These are phyloP conservation scores for Oligia latruncula DNA, from an alignment of 2,888 invertebrate genomes.

Conservation along the genomic window DNA sequence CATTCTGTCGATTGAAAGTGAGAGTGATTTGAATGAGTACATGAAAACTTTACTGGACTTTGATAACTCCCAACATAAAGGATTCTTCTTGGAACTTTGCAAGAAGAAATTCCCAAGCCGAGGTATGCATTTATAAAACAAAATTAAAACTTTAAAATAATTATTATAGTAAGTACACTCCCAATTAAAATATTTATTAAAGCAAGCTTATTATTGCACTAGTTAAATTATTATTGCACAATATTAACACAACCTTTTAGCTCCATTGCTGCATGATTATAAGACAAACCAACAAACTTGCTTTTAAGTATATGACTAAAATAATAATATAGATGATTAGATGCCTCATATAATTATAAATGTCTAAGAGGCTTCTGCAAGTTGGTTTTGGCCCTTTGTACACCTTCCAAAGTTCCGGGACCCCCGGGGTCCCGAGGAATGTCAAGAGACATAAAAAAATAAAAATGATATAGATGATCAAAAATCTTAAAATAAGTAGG, in stretches of 20 bases:
- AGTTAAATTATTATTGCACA: constrained; percentile 36
- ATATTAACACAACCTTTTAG: constrained; percentile 36
- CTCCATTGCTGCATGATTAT: background rate
- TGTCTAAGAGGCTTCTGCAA: too few species aligned
- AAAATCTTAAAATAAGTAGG: background rate
- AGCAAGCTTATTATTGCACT: background rate
- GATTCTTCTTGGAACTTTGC: constrained; percentile 91
- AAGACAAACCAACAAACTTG: background rate
- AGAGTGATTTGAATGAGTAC: constrained; percentile 94
- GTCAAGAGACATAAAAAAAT: too few species aligned
- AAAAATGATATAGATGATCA: background rate
- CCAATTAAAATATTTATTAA: too few species aligned
- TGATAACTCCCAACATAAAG: constrained; percentile 91
- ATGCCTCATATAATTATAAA: too few species aligned
- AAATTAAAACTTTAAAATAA: background rate
- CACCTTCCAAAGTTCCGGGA: too few species aligned
- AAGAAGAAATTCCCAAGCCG: constrained; percentile 87
- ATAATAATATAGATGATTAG: too few species aligned
- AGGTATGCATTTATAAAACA: constrained; percentile 69
- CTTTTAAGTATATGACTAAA: background rate
- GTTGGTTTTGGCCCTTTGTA: too few species aligned
- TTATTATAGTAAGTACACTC: too few species aligned
- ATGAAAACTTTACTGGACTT: constrained; percentile 93
- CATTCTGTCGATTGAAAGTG: constrained; percentile 92
- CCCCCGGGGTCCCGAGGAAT: too few species aligned